Evolutionary conservation across 2,113 vertebrate species (phyloP), one percentile per base, ranked within the genome.

Genomic region (Sterrhoptilus dennistouni): DNA sequence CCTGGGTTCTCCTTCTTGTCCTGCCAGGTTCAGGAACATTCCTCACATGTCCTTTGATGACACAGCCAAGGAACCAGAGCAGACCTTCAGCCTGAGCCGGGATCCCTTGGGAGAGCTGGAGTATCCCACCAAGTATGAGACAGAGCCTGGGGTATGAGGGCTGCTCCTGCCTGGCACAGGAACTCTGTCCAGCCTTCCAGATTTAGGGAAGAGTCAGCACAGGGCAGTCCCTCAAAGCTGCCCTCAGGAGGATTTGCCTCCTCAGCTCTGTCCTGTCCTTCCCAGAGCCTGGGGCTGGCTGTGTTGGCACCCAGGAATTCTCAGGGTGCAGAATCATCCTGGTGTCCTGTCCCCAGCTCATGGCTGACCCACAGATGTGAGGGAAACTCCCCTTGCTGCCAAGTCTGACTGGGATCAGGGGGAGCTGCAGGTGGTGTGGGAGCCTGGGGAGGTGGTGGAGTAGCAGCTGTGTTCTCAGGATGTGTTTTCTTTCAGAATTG

Each of bases 11-110:
- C 13, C 38, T 60, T 57, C 87, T 65, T 21, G 42, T 82, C 80
- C 66, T 74, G 47, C 59, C 91, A 99, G 99, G 90, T 99, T 98
- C 97, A 99, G 98, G 97, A 99, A 99, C 96, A 98, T 99, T 96
- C 99, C 99, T 86, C 99, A 99, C 87, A 99, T 99, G 99, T 99
- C 99, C 16, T 99, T 99, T 84, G 99, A 99, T 76, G 99, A 99
- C 57, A 95, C 98, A 10, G 98, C 98, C 96, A 98, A 98, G 97
- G 99, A 99, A 64, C 98, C 99, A 3, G 99, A 99, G 35, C 99
- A 99, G 96, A 98, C 93, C 1, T 99, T 99, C 96, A 98, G 98
- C 91, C 98, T 99, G 91, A 99, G 99, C 97, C 97, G 97, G 94
- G 99, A 99, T 69, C 97, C 98, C 1, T 31, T 28, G 2, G 99